Conservation (phyloP, 2,797 vertebrate genomes). For the Channa striata region DNA sequence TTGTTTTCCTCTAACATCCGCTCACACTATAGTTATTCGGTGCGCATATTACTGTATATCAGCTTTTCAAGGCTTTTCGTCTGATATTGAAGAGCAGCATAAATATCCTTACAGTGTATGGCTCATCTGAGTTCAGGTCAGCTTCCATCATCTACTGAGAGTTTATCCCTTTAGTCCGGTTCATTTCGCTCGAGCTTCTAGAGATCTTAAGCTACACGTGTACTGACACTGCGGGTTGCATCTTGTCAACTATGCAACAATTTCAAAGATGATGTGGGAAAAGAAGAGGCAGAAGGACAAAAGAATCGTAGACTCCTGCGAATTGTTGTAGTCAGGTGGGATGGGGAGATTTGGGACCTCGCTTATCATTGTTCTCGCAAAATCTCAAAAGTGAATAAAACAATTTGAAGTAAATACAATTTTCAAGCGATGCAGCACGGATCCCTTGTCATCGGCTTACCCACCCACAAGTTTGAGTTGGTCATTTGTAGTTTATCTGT, state of each 20-base stretch:
- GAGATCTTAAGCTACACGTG: slow-evolving; percentile 3
- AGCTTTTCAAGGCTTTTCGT: slow-evolving; percentile 27
- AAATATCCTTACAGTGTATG: not conserved
- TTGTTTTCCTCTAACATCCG: slow-evolving; percentile 28
- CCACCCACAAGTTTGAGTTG: not conserved
- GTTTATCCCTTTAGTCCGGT: slow-evolving; percentile 23
- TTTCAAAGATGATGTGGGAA: slow-evolving; percentile 7
- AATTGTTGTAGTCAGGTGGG: not conserved
- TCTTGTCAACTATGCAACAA: slow-evolving; percentile 9
- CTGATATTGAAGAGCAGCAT: slow-evolving; percentile 3
- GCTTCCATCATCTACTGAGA: slow-evolving; percentile 20
- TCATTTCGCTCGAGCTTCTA: slow-evolving; percentile 13
- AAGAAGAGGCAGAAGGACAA: slow-evolving; percentile 5
- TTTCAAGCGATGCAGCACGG: not conserved
- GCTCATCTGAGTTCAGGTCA: not conserved
- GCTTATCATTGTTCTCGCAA: not conserved
- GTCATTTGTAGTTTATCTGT: not conserved
- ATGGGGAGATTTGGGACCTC: not conserved
- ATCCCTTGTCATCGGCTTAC: not conserved
- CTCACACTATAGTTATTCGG: slow-evolving; percentile 13
- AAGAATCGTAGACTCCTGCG: not conserved
- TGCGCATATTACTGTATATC: not conserved
- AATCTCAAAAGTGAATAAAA: no score
- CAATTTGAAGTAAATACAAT: not conserved
- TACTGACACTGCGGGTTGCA: slow-evolving; percentile 12